These are phyloP conservation scores for Turdus rufiventris DNA, from an alignment of 2,113 vertebrate genomes.

Conservation along the genomic window DNA sequence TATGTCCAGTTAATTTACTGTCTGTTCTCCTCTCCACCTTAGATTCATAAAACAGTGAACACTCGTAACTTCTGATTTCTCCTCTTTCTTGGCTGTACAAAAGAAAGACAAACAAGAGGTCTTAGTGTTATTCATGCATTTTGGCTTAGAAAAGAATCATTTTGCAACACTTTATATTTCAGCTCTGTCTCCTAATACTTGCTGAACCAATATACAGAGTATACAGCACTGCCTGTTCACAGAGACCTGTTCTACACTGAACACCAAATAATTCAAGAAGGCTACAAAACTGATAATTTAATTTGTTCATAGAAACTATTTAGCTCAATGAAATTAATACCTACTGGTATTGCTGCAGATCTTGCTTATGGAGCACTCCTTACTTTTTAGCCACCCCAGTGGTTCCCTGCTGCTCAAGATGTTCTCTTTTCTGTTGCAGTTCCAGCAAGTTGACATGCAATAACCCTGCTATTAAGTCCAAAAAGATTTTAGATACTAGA, in stretches of 20 bases:
- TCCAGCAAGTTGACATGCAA: background rate
- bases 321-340: background rate
- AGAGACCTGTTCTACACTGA: background rate
- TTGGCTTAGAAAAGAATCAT: background rate
- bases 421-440: background rate
- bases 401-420: background rate
- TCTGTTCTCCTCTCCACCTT: constrained; percentile 44
- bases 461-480: background rate
- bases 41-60: constrained; percentile 48
- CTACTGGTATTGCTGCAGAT: background rate
- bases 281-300: background rate
- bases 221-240: background rate
- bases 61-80: constrained; percentile 16
- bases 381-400: background rate
- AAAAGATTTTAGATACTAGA: background rate
- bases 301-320: background rate
- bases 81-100: constrained; percentile 59
- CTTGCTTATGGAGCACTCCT: background rate
- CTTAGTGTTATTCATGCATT: background rate
- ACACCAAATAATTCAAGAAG: background rate
- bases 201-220: background rate
- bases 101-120: constrained; percentile 31
- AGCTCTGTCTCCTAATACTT: background rate
- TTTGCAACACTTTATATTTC: background rate
- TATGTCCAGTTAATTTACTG: constrained; percentile 22